These are phyloP conservation scores for Actinia tenebrosa DNA, from an alignment of 64 coral and sea anemone species.

Conservation along the genomic window DNA sequence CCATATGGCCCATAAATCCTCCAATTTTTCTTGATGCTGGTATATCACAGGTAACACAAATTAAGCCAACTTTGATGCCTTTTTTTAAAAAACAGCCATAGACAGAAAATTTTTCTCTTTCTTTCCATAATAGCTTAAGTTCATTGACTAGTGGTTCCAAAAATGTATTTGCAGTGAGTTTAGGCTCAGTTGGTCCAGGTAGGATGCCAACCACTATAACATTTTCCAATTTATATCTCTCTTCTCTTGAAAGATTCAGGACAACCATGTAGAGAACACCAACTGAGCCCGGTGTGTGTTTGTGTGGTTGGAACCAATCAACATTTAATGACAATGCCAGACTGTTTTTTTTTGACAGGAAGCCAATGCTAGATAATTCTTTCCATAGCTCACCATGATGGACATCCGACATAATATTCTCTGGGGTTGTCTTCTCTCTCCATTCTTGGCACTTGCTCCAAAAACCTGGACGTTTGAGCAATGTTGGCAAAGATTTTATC, in stretches of 20 bases:
- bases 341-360: neutral
- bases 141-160: slow-evolving; percentile 49
- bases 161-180: slow-evolving; percentile 46
- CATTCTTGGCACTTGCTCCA: neutral
- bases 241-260: slow-evolving; percentile 31
- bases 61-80: slow-evolving; percentile 34
- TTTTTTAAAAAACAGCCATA: slow-evolving; percentile 24
- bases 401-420: slow-evolving; percentile 19
- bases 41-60: slow-evolving; percentile 49
- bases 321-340: slow-evolving; percentile 41
- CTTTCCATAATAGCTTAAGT: slow-evolving; percentile 40
- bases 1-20: too few relatives aligned
- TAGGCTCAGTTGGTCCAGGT: slow-evolving; percentile 46
- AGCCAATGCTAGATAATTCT: slow-evolving; percentile 5
- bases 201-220: slow-evolving; percentile 43
- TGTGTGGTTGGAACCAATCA: slow-evolving; percentile 59
- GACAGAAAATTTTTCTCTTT: slow-evolving; percentile 9
- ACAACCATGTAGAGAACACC: slow-evolving; percentile 19
- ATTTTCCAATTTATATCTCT: slow-evolving; percentile 48
- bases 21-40: slow-evolving; percentile 37
- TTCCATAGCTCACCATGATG: slow-evolving; percentile 23
- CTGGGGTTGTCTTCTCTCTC: neutral
- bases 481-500: slow-evolving; percentile 41
- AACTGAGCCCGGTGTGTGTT: slow-evolving; percentile 40
- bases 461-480: slow-evolving; percentile 42